Evolutionary conservation across 2,888 invertebrate genomes (phyloP), one percentile per base, ranked within the genome.

Genomic region (Sympetrum striolatum): DNA sequence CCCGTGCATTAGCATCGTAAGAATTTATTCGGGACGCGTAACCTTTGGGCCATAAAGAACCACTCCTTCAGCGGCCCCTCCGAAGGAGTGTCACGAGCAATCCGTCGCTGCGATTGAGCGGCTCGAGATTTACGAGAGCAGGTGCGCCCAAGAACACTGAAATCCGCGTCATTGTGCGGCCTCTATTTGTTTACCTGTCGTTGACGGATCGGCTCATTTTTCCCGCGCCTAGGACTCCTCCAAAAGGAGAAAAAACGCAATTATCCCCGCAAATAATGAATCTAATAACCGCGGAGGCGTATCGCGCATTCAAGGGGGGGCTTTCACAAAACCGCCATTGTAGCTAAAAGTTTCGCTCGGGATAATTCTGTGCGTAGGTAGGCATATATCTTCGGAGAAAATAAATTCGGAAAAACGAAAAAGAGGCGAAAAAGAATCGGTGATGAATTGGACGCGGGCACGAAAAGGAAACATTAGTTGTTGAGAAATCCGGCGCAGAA

Each of bases 381-480:
- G 60, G 82, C 58, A 82, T 82, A 82, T 82, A 82, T 82, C 82
- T 82, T 58, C 58, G 86, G 86, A 86, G 86, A 86, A 86, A 86
- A 86, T 86, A 86, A 86, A 86, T 86, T 86, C 35, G 60, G 64
- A 64, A 37, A 82, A 82, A 82, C 22, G 44, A 81, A 82, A 82
- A 82, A 58, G 25, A 48, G 58, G 31, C 58, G 53, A 82, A 82
- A 82, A 86, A 86, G 86, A 86, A 86, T 86, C 60, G 86, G 86
- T 86, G 86, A 86, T 86, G 86, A 86, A 86, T 86, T 86, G 86
- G 86, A 86, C 82, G 58, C 82, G 82, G 82, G 82, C 58, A 82
- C 86, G 86, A 86, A 86, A 86, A 86, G 86, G 86, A 86, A 86
- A 86, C 86, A 86, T 86, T 86, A 86, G 86, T 86, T 86, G 86